Evolutionary conservation across 2,113 vertebrate genomes (phyloP).

Genomic region (Pteropus alecto): DNA sequence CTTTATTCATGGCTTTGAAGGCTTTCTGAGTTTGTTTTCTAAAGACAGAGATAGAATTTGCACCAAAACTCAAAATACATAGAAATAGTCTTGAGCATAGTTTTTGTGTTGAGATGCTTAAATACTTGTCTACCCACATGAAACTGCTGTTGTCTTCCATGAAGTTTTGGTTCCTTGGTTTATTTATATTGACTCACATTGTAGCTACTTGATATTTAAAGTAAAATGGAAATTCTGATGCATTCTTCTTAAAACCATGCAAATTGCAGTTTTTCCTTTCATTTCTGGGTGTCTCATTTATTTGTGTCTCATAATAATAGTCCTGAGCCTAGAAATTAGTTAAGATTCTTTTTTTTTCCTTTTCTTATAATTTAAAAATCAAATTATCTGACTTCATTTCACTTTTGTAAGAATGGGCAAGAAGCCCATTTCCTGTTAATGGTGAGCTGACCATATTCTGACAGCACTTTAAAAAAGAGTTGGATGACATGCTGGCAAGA

Average conservation of each 20-base stretch:
- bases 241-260: not conserved
- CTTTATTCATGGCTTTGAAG: not conserved
- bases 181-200: not conserved
- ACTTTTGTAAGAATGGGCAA: constrained; percentile 33
- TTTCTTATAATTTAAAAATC: constrained; percentile 50
- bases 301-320: not conserved
- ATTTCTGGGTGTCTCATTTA: not conserved
- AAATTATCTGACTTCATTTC: constrained; percentile 60
- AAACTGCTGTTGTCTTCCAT: not conserved
- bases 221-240: not conserved
- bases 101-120: not conserved
- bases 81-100: not conserved
- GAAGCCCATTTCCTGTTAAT: constrained; percentile 57
- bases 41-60: not conserved
- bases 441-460: constrained; percentile 57
- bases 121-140: not conserved
- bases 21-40: constrained; percentile 41
- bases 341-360: constrained; percentile 22
- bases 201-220: not conserved
- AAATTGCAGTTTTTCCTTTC: constrained; percentile 26
- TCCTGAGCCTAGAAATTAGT: not conserved
- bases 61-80: constrained; percentile 30
- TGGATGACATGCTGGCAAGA: constrained; percentile 53
- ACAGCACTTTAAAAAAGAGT: constrained; percentile 50
- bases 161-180: not conserved